A percentile compares a stretch with the other conserved stretches of the same genome.
These are phyloP conservation scores for Tigriopus californicus DNA, from an alignment of 2,888 invertebrate genomes.

Conservation along the genomic window DNA sequence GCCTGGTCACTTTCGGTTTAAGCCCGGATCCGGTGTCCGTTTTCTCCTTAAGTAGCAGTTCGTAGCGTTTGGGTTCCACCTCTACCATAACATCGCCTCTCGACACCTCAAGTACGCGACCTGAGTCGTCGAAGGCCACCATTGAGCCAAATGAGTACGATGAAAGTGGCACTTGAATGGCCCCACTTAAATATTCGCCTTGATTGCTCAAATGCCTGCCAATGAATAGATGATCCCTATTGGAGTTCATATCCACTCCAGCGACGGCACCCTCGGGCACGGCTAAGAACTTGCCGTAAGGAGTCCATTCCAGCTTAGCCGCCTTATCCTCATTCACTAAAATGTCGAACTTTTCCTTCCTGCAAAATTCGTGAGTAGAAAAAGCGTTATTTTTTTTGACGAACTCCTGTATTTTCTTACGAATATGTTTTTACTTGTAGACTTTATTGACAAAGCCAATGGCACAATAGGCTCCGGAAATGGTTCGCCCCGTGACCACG, in stretches of 20 bases:
- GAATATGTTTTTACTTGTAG: not conserved
- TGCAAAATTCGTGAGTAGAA: not conserved
- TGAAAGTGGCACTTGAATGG: conserved; percentile 5
- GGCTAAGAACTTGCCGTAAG: not conserved
- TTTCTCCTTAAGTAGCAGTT: not conserved
- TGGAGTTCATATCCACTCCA: conserved; percentile 1
- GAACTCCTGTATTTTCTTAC: too few relatives aligned
- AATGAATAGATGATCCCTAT: not conserved
- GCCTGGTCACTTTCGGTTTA: not conserved
- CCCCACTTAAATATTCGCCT: not conserved
- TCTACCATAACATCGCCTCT: conserved; percentile 10
- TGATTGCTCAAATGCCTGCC: not conserved
- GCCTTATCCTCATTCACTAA: conserved; percentile 6
- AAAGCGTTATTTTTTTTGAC: too few relatives aligned
- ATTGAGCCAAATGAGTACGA: conserved; percentile 1
- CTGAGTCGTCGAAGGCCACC: conserved; percentile 3
- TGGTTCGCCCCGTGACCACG: conserved; percentile 10
- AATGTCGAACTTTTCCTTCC: conserved; percentile 7
- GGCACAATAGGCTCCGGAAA: not conserved
- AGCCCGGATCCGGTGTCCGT: not conserved
- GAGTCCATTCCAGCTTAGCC: conserved; percentile 5
- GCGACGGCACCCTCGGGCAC: conserved; percentile 10
- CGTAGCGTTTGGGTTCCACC: conserved; percentile 8
- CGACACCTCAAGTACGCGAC: not conserved
- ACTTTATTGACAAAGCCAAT: conserved; percentile 9